Evolutionary conservation across 1,140 invertebrate species (phyloP).

Genomic region (Aphelinus certus): DNA sequence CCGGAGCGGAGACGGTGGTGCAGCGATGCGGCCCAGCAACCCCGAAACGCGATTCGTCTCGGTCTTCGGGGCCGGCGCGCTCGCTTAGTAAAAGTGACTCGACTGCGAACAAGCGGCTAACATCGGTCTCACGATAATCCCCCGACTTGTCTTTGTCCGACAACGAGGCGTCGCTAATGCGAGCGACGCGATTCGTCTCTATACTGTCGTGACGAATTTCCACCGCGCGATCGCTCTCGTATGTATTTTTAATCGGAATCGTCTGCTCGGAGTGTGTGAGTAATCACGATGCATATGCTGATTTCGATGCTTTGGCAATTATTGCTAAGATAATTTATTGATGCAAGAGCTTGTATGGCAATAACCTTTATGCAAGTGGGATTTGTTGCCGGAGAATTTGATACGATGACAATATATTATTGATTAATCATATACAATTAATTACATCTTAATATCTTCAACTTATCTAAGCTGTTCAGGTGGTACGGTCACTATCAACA

Average conservation of each 20-base stretch:
- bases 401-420: too few species aligned
- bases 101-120: conserved; percentile 62
- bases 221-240: conserved; percentile 1
- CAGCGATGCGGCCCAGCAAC: conserved; percentile 35
- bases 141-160: conserved; percentile 36
- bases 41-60: conserved; percentile 56
- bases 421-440: too few species aligned
- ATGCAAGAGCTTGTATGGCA: too few species aligned
- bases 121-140: conserved; percentile 62
- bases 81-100: conserved; percentile 54
- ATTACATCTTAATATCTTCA: too few species aligned
- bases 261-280: not conserved
- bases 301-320: not conserved
- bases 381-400: too few species aligned
- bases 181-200: not conserved
- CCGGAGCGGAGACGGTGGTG: not conserved
- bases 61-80: conserved; percentile 49
- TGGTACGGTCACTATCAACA: too few species aligned
- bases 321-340: too few species aligned
- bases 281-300: not conserved
- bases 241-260: conserved; percentile 7
- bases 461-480: too few species aligned
- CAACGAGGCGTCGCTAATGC: conserved; percentile 50
- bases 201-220: conserved; percentile 16
- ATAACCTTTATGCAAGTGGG: too few species aligned